Base-by-base conservation (phyloP, 2,797 vertebrate species). In the Crossoptilon crossoptilon region DNA sequence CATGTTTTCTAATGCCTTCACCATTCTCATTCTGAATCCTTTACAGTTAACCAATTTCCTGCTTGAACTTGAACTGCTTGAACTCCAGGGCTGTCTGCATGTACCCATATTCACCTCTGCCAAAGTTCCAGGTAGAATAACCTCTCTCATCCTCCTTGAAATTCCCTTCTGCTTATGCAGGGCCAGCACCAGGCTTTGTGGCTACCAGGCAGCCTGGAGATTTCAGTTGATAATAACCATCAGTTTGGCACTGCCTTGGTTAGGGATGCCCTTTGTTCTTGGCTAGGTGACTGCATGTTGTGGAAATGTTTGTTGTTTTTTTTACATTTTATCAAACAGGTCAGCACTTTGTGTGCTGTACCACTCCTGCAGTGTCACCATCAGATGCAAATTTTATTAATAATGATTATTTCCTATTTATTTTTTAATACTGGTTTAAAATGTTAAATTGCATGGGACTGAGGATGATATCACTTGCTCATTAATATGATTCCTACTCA, bases 311-410 rank as follows among this genome's bases (percentile, higher is more conserved):
- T 44, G 8, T 67, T 64, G 75, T 39, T 89, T 72, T 9, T 35
- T 90, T 85, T 77, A 46, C 39, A 18, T 51, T 73, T 88, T 88
- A 70, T 55, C 87, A 33, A 22, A 64, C 22, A 43, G 48, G 67
- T 91, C 87, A 8, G 55, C 24, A 43, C 71, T 95, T 80, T 44
- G 43, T 69, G 37, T 86, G 56, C 67, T 81, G 43, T 23, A 80
- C 59, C 67, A 86, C 64, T 84, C 72, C 85, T 64, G 68, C 74
- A 93, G 44, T 33, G 43, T 90, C 55, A 39, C 69, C 76, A 68
- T 91, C 88, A 96, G 74, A 77, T 84, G 64, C 80, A 84, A 86
- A 76, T 78, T 94, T 84, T 93, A 94, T 87, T 88, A 96, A 91
- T 88, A 92, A 88, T 71, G 24, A 92, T 90, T 92, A 91, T 83